Percentiles rank a stretch among this genome's conserved stretches.
phyloP scores from a whole-genome alignment of 2,797 vertebrate species.

The Crossoptilon crossoptilon region DNA sequence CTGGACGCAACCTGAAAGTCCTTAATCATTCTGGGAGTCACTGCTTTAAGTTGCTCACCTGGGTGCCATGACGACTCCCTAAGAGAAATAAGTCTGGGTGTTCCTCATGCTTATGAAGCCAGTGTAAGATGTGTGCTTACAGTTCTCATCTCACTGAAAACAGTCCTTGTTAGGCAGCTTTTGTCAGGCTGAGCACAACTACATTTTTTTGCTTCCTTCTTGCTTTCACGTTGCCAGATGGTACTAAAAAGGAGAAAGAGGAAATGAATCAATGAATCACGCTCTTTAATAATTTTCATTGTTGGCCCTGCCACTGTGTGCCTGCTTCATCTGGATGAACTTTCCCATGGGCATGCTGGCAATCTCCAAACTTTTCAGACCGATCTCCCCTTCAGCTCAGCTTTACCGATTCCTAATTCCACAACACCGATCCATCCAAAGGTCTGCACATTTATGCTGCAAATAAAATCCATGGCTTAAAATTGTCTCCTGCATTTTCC shows the following conservation, averaged over 20 bases:
- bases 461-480: conserved; percentile 13
- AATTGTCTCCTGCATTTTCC: background rate
- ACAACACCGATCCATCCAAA: background rate
- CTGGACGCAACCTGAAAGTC: background rate
- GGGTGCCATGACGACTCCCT: background rate
- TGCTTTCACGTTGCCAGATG: conserved; percentile 18
- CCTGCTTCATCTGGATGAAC: background rate
- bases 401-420: background rate
- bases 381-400: background rate
- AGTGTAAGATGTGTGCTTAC: background rate
- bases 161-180: background rate
- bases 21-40: background rate
- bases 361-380: background rate
- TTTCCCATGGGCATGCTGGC: background rate
- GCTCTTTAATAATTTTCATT: conserved; percentile 40
- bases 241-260: conserved; percentile 8
- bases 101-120: background rate
- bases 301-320: background rate
- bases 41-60: background rate
- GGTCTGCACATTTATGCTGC: background rate
- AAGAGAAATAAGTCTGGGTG: background rate
- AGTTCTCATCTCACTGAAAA: background rate
- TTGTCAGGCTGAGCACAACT: conserved; percentile 26
- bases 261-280: conserved; percentile 54
- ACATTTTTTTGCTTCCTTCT: conserved; percentile 34